These are phyloP conservation scores for Ormyrus nitidulus DNA, from an alignment of 2,888 invertebrate genomes.

Conservation along the genomic window DNA sequence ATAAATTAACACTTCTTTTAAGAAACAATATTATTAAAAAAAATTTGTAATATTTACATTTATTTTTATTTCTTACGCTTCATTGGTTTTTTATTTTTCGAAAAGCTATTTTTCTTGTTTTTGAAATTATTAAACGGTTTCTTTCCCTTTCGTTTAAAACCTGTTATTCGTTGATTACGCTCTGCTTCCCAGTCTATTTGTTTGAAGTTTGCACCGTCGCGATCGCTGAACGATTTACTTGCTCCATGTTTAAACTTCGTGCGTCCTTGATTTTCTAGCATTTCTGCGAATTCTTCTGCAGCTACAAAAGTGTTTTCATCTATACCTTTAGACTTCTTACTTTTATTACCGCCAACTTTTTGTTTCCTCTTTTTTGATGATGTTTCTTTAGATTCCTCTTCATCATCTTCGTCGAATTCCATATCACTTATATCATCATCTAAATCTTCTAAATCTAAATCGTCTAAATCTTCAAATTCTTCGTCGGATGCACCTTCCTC, in stretches of 20 bases:
- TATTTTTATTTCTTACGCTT: constrained; percentile 35
- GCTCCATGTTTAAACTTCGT: constrained; percentile 79
- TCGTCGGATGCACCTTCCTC: constrained; percentile 54
- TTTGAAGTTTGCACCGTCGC: constrained; percentile 86
- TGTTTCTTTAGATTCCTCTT: constrained; percentile 53
- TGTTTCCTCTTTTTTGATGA: constrained; percentile 54
- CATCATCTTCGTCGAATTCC: constrained; percentile 72
- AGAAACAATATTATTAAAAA: constrained; percentile 9
- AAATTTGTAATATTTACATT: background rate
- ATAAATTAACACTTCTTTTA: background rate
- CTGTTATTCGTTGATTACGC: constrained; percentile 72
- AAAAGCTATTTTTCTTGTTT: constrained; percentile 29
- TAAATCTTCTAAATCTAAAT: constrained; percentile 67
- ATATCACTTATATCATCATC: constrained; percentile 75
- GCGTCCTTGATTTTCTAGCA: constrained; percentile 89
- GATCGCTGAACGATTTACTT: constrained; percentile 83
- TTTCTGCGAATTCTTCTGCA: constrained; percentile 91
- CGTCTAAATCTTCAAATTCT: constrained; percentile 62
- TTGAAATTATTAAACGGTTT: constrained; percentile 34
- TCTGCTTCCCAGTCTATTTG: constrained; percentile 90
- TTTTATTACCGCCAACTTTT: background rate
- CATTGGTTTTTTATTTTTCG: constrained; percentile 31
- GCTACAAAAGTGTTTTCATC: constrained; percentile 83
- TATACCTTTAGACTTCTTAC: constrained; percentile 47
- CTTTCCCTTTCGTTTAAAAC: constrained; percentile 51